Base-by-base conservation (phyloP, 2,797 vertebrate genomes). In the Sandelia bainsii region DNA sequence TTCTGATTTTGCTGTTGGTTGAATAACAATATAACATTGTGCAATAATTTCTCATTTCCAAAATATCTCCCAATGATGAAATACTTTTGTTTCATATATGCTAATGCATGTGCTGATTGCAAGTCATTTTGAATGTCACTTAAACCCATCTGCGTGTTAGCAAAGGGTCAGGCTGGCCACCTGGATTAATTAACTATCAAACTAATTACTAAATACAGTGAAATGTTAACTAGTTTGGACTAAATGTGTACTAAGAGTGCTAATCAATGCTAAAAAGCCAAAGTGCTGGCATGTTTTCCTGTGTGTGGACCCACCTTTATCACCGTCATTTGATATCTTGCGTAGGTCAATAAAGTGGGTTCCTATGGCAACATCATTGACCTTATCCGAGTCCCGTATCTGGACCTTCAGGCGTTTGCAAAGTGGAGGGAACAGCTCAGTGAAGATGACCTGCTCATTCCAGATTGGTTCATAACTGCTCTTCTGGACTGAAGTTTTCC, bases 381-480 rank as follows among this genome's bases (percentile, higher is more conserved):
- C 98, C 87, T 99, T 99, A 89, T 99, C 98, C 0, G 97, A 97
- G 85, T 99, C 98, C 5, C 97, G 95, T 81, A 99, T 97, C 91
- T 99, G 98, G 76, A 99, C 72, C 84, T 98, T 99, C 80, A 99
- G 93, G 67, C 98, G 92, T 56, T 96, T 97, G 91, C 98, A 99
- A 73, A 99, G 93, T 0, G 98, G 98, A 4, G 98, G 98, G 74
- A 99, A 99, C 78, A 98, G 96, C 87, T 99, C 98, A 0, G 98
- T 99, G 84, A 99, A 98, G 75, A 98, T 19, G 0, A 99, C 88
- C 75, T 99, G 97, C 89, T 99, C 98, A 0, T 99, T 99, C 98
- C 98, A 99, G 56, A 96, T 94, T 0, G 98, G 98, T 74, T 99
- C 97, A 0, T 99, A 99, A 87, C 96, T 98, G 94, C 96, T 99